Base-by-base conservation (phyloP, 1,140 invertebrate genomes). In the Mamestra configurata region DNA sequence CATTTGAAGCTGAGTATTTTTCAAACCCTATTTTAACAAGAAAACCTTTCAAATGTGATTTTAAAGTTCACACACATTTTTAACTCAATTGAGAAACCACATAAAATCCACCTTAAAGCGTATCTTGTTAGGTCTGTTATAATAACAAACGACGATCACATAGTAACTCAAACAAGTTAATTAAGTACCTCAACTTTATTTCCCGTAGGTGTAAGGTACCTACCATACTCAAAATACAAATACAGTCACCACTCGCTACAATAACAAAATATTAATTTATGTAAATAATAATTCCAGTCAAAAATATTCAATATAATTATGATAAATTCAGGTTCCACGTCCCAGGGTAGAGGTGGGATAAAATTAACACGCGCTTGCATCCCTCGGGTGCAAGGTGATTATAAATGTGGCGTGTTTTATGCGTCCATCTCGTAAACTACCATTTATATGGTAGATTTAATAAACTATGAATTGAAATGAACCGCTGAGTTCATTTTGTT, bases 271-370 rank as follows among this genome's bases (percentile, higher is more conserved):
- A 66, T 1, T 59, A 27, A 59, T 59, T 4, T 15, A 59, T 27
- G 24, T 31, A 4, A 66, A 66, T 66, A 11, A 20, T 20, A 40
- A 70, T 70, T 8, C 11, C 20, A 0, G 40, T 68, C 18, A 13
- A 70, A 27, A 70, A 70, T 70, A 49, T 70, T 70, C 40, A 70
- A 70, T 70, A 70, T 49, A 20, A 70, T 43, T 11, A 66, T 66
- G 10, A 40, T 66, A 66, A 40, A 66, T 20, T 70, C 66, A 24
- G 66, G 22, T n/a, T 61, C 13, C n/a, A n/a, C n/a, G 1, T 46
- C 66, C 40, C 66, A 43, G 22, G 49, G 22, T 40, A 68, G 64
- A 10, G 11, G 20, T 5, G 6, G 13, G 40, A 68, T 22, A 27
- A 46, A 68, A 68, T 68, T 43, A 68, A 49, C 40, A 13, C n/a